Evolutionary conservation across 1,140 invertebrate genomes (phyloP), one percentile per base, ranked within the genome.

Genomic region (Leptonema lineaticorne): DNA sequence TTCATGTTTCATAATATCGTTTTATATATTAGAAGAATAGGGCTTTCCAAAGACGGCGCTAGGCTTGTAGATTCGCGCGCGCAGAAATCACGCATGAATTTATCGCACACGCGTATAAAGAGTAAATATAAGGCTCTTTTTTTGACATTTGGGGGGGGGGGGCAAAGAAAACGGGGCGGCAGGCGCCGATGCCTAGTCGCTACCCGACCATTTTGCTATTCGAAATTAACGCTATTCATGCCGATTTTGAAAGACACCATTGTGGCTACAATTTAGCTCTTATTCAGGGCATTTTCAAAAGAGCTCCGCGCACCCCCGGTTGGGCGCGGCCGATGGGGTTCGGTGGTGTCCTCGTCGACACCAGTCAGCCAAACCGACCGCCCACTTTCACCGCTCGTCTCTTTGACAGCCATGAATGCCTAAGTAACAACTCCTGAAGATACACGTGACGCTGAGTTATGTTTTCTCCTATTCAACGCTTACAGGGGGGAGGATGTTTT

Each of bases 181-280:
- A n/a, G 56, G 11, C 33, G 20, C 33, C 37, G 57, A 62, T 50
- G 57, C 63, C 56, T 63, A 68, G 71, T 68, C 50, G 50, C 50
- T 53, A 66, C 69, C 67, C 67, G 68, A 70, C 69, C 69, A 71
- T 71, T 73, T 71, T 71, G 69, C 72, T 71, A 71, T 73, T 73
- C 72, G 64, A 73, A 73, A 73, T 73, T 73, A 73, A 73, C 72
- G 72, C 72, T 73, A 73, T 73, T 73, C 72, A 73, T 73, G 72
- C 72, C 72, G 72, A 73, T 73, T 73, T 73, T 73, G 69, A 73
- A 73, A 73, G 72, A 73, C 72, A 73, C 67, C 69, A 73, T 73
- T 73, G 72, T 73, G 72, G 72, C 72, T 71, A 73, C 72, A 73
- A 73, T 73, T 73, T 73, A 73, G 72, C 72, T 73, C 72, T 73